Evolutionary conservation across 2,113 vertebrate genomes (phyloP).

Genomic region (Leptosomus discolor): DNA sequence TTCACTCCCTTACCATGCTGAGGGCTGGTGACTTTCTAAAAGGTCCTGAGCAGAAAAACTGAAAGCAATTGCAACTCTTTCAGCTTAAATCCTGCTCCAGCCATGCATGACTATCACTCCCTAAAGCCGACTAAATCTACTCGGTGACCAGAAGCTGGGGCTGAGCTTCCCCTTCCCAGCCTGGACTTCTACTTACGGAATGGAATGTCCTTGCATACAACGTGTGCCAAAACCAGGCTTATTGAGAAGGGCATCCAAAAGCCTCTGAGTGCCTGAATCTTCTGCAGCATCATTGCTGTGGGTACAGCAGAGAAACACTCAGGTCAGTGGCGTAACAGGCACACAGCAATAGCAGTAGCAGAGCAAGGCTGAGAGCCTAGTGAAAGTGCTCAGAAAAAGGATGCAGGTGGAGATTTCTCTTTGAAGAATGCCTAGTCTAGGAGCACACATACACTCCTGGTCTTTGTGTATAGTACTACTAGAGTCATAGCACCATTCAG

Average conservation of each 20-base stretch:
- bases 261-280: constrained; percentile 80
- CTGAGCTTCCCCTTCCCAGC: not conserved
- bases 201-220: constrained; percentile 87
- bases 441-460: not conserved
- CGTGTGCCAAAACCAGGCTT: constrained; percentile 90
- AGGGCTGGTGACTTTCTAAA: not conserved
- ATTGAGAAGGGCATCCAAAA: constrained; percentile 79
- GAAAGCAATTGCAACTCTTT: not conserved
- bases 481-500: not conserved
- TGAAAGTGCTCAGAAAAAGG: not conserved
- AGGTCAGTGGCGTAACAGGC: not conserved
- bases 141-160: not conserved
- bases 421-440: not conserved
- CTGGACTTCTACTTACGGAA: constrained; percentile 79
- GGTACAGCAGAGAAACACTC: not conserved
- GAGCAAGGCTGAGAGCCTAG: not conserved
- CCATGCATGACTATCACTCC: not conserved
- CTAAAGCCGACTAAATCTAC: not conserved
- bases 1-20: not conserved
- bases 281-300: constrained; percentile 88
- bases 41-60: not conserved
- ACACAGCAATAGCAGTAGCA: not conserved
- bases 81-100: not conserved
- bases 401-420: not conserved
- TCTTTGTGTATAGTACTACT: not conserved